Base-by-base conservation (phyloP, 2,888 invertebrate genomes). In the Rotaria macrura region DNA sequence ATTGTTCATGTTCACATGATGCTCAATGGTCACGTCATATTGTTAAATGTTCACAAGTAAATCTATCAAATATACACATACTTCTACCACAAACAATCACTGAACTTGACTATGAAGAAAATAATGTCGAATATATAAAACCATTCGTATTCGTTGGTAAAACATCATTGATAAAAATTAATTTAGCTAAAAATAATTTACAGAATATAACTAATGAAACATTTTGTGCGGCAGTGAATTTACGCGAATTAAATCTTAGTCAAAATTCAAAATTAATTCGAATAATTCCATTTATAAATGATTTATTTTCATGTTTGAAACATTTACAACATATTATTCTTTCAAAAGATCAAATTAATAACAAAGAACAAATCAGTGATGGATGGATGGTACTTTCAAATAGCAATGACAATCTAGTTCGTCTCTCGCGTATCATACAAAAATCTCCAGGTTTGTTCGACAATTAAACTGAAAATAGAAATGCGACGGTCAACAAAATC, bases 1-100 rank as follows among this genome's bases (percentile, higher is more conserved):
- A 79, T 43, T 79, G 79, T 79, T 43, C 43, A 79, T 79, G 79
- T 79, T 79, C 25, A 43, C 79, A 79, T 79, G n/a, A 79, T 79
- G n/a, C 14, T 43, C 25, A 79, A n/a, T 79, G 79, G 79, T n/a
- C 79, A 79, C 25, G 43, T n/a, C 40, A 79, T 79, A 43, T 79
- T 20, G 79, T 79, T 43, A 79, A 79, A n/a, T 79, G 79, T 79
- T 5, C 43, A n/a, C n/a, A 23, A 25, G 14, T n/a, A 5, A 79
- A 79, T 79, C 17, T 79, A 79, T 43, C 79, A 12, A 38, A 43
- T 79, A 79, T 79, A n/a, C 79, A 40, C n/a, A 40, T 43, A n/a
- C n/a, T 79, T n/a, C 43, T 79, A 79, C 79, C 79, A 25, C 25
- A 79, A 79, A 43, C 40, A 40, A 43, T 79, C 25, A 79, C 79